Base-by-base conservation (phyloP, 2,797 vertebrate genomes). In the Chelmon rostratus region DNA sequence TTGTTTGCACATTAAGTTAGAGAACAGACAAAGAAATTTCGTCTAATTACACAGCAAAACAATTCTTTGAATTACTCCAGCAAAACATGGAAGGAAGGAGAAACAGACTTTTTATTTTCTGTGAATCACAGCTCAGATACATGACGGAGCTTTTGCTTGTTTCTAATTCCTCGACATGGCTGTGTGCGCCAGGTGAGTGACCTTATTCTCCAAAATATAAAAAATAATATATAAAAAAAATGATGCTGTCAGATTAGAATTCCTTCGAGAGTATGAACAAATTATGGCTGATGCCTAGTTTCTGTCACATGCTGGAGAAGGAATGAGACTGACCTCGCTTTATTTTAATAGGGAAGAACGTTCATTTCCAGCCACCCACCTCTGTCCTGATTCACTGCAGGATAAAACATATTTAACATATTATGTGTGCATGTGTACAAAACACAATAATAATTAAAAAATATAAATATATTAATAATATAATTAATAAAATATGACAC, bases 101-200 rank as follows among this genome's bases (percentile, higher is more conserved):
- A 37, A 42, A 67, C 8, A 52, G 16, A 15, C 5, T 5, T 49
- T 9, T 58, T 28, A 54, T 21, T 35, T 35, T 68, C 40, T 49
- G 23, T 64, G 33, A 69, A 21, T 23, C 13, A 44, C 54, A 56
- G 49, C 52, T 62, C 33, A 47, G 57, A 62, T 21, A 63, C 23
- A 40, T 13, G 1, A 44, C 11, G 46, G 66, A 54, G 44, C 46
- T 63, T 66, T 54, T 68, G 42, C 44, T 81, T 37, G 28, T 78
- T 61, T 56, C 44, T 68, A 70, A 73, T 73, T 67, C 63, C 38
- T 65, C n/a, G 0, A 74, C 58, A 28, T 21, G 42, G 68, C 65
- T 63, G 28, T 77, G 63, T 76, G 65, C 76, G 78, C 66, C 77
- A 89, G 85, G 85, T 81, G 82, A 78, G 63, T 85, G 82, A 82